Conservation (phyloP, 2,888 invertebrate species). For the Salpingus planirostris region DNA sequence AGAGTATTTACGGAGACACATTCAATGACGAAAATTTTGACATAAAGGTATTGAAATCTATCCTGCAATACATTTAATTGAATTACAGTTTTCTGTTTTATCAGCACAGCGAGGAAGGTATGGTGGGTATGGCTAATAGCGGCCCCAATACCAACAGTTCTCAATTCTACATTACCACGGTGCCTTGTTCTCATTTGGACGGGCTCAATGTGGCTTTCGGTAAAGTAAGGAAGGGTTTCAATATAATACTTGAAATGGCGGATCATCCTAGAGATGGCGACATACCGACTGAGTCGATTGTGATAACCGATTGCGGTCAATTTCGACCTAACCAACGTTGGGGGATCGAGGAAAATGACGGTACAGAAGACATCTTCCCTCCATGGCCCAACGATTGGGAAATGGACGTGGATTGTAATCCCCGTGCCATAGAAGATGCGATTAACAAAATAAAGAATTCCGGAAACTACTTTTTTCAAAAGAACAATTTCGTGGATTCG, state of each 20-base stretch:
- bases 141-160: conserved; percentile 85
- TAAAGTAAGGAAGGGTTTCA: conserved; percentile 65
- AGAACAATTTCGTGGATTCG: conserved; percentile 54
- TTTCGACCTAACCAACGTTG: conserved; percentile 50
- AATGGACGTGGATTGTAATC: conserved; percentile 11
- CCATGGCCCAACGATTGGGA: conserved; percentile 72
- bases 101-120: conserved; percentile 53
- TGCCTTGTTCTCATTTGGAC: conserved; percentile 67
- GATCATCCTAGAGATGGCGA: conserved; percentile 50
- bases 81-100: conserved; percentile 11
- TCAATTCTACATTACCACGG: conserved; percentile 86
- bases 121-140: conserved; percentile 72
- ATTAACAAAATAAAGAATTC: conserved; percentile 55
- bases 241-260: conserved; percentile 63
- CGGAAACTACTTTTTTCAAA: conserved; percentile 62
- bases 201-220: conserved; percentile 78
- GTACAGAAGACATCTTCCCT: conserved; percentile 60
- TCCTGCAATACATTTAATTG: no score
- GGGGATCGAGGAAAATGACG: conserved; percentile 61
- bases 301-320: conserved; percentile 69
- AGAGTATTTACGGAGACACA: conserved; percentile 78
- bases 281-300: conserved; percentile 52
- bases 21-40: conserved; percentile 8
- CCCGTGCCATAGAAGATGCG: conserved; percentile 40
- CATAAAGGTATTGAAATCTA: conserved; percentile 4